phyloP scores from a whole-genome alignment of 2,797 vertebrate genomes.

The Pipistrellus pipistrellus region DNA sequence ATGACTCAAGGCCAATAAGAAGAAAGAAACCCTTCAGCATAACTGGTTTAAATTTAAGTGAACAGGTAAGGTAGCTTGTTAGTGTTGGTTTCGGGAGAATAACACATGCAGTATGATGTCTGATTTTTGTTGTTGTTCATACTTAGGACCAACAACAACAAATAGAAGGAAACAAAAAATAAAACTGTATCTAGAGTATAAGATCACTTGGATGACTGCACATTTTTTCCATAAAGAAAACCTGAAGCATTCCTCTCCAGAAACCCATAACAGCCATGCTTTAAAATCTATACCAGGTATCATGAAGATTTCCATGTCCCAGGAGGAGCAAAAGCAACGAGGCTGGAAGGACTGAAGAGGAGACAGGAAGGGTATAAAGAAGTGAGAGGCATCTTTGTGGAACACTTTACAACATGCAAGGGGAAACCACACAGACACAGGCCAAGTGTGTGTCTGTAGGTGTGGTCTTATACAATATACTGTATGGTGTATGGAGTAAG shows the following conservation, averaged over 20 bases:
- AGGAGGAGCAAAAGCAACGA: background rate
- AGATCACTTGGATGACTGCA: background rate
- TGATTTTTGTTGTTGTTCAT: background rate
- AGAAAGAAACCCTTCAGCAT: background rate
- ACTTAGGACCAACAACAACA: background rate
- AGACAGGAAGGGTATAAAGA: background rate
- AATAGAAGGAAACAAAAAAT: background rate
- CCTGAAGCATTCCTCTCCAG: background rate
- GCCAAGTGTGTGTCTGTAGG: too few relatives aligned
- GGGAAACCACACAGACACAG: background rate
- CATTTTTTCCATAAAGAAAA: background rate
- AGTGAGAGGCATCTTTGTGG: background rate
- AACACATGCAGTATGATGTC: background rate
- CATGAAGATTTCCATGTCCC: background rate
- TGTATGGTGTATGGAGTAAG: rapidly evolving
- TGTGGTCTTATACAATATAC: rapidly evolving
- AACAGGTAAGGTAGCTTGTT: background rate
- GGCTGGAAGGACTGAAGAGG: background rate
- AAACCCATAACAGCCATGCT: background rate
- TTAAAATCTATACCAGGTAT: background rate
- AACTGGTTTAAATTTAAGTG: background rate
- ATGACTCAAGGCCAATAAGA: background rate
- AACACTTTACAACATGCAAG: background rate
- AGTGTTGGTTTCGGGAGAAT: background rate
- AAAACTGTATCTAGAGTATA: background rate